These are phyloP conservation scores for Phylloscopus whistleri DNA, from an alignment of 2,113 vertebrate genomes.

Conservation along the genomic window DNA sequence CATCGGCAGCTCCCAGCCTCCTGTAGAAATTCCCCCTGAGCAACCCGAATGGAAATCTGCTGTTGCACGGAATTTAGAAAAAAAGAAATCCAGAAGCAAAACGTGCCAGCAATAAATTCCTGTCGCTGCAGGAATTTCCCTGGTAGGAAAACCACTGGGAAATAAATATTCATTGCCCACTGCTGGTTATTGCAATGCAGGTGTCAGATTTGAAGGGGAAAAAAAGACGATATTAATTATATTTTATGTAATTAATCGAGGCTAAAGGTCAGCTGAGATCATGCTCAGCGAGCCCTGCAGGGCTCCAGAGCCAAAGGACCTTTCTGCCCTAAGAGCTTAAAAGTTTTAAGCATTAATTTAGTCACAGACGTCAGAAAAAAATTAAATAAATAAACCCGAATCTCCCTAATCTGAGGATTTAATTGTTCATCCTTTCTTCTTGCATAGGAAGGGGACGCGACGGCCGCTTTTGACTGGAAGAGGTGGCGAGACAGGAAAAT, in stretches of 20 bases:
- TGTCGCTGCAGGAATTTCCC: background rate
- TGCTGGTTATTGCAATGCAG: background rate
- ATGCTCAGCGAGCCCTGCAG: background rate
- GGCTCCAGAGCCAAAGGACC: background rate
- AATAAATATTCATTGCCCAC: background rate
- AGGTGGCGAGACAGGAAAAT: background rate
- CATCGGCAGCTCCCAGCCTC: background rate
- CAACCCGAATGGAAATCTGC: background rate
- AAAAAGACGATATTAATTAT: background rate
- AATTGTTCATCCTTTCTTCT: background rate
- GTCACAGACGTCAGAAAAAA: background rate
- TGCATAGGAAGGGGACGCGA: background rate
- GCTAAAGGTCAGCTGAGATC: background rate
- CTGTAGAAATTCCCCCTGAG: background rate
- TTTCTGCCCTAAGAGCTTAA: background rate
- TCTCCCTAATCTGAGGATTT: background rate
- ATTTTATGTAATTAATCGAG: background rate
- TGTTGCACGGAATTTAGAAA: rapidly evolving
- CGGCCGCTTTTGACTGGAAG: background rate
- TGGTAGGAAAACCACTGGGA: background rate
- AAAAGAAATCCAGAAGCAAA: background rate
- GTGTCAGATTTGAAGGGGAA: background rate
- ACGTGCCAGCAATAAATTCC: background rate
- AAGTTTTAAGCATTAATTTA: background rate
- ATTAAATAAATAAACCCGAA: background rate